Percentiles rank a stretch among this genome's conserved stretches.
Conservation (phyloP, 1,140 invertebrate genomes). For the Panulirus ornatus region DNA sequence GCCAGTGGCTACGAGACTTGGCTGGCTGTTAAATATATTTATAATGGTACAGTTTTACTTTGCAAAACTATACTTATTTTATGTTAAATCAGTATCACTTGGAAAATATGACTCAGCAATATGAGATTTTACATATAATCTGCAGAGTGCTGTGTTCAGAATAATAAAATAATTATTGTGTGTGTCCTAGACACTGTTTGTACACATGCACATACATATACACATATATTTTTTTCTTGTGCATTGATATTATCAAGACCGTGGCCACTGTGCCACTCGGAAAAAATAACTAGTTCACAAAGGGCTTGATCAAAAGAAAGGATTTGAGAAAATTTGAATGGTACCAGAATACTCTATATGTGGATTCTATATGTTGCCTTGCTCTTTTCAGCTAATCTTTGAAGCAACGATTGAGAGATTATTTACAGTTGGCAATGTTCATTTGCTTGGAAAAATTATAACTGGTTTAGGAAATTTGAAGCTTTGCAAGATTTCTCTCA, state of each 20-base stretch:
- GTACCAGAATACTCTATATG: background rate
- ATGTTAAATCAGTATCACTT: background rate
- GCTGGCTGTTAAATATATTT: background rate
- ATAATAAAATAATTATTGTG: background rate
- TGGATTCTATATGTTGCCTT: background rate
- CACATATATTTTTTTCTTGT: background rate
- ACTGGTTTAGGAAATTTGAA: too few relatives aligned
- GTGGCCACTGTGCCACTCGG: background rate
- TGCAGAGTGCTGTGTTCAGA: background rate
- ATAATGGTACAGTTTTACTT: background rate
- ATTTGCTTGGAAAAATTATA: too few relatives aligned
- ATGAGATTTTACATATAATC: background rate
- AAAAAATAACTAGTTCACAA: background rate
- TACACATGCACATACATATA: too few relatives aligned
- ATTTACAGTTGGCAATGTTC: too few relatives aligned
- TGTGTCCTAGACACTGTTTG: background rate
- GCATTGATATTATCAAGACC: background rate
- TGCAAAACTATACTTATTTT: background rate
- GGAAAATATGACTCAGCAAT: background rate
- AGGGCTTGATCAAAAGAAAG: constrained; percentile 11
- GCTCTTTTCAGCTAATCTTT: background rate
- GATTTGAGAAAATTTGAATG: background rate
- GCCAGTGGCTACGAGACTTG: constrained; percentile 6
- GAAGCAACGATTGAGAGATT: background rate
- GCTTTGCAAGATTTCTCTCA: too few relatives aligned